Evolutionary conservation across 2,888 invertebrate genomes (phyloP), one percentile per base, ranked within the genome.

Genomic region (Fragum sueziense): DNA sequence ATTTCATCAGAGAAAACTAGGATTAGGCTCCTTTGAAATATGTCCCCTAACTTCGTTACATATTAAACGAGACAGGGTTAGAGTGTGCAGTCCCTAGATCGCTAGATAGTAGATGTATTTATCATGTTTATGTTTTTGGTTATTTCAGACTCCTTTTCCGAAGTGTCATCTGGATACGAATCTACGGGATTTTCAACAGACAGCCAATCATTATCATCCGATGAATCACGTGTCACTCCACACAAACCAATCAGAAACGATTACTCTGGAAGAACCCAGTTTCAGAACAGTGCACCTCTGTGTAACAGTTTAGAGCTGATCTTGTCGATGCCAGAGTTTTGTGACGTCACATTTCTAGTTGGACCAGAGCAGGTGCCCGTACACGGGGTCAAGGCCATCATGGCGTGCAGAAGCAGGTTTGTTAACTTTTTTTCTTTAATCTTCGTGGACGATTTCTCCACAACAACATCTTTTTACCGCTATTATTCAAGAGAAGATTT

Each of bases 281-380:
- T 61, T 27, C 31, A 61, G 20, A 61, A 20, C 20, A 33, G 29
- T 20, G 31, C 29, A 20, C 61, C 61, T 27, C 27, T 61, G 11
- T 61, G 61, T 61, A 33, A 61, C 27, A 61, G 33, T 61, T 27
- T 61, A 61, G n/a, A 11, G n/a, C 33, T 61, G 31, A 61, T 61
- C n/a, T 20, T 61, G 11, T 61, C 61, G 31, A 61, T 61, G 61
- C 61, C 61, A 31, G 61, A 61, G 9, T 31, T 61, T 7, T 61
- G 61, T 61, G 61, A 61, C 61, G 61, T 61, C 61, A 61, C 61
- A 3, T 61, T 61, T 33, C 11, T 61, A 6, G 61, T 61, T 6
- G 61, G 61, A 25, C 61, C 61, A 33, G 31, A 29, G 20, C 61
- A 31, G 20, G 33, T 33, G 6, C 31, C 61, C 33, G 33, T 61